Base-by-base conservation (phyloP, 1,140 invertebrate genomes). In the Araneus ventricosus region DNA sequence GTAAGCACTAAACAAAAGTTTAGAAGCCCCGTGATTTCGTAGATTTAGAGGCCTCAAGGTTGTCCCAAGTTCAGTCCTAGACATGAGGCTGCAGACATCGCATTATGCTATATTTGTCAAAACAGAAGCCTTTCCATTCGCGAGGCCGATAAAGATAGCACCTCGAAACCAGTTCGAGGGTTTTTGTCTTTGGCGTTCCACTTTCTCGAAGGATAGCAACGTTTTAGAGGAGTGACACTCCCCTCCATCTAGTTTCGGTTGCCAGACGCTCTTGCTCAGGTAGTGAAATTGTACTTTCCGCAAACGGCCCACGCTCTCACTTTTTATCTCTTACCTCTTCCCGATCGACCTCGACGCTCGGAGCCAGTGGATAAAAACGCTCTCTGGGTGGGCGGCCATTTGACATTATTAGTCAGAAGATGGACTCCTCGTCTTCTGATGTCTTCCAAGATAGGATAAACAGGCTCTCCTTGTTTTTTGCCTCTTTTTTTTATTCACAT, bases 161-260 rank as follows among this genome's bases (percentile, higher is more conserved):
- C n/a, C 4, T 34, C 30, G 70, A 75, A 75, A 75, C 70, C 70
- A 34, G 70, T 75, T 34, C 10, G 45, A 34, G 70, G 1, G 8
- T 75, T 34, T 75, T 75, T 63, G 59, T 75, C 70, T 75, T 75
- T 67, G 63, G n/a, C 20, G 70, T 37, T 75, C 70, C n/a, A 75
- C 70, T 75, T 75, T 75, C 30, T 34, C 70, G 70, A 75, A 75
- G 70, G 70, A 75, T 75, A 75, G 30, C 70, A 75, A 75, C 70
- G 70, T 75, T 37, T 34, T 34, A 17, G 8, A 27, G 30, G 30
- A 75, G 70, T 10, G 70, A 34, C 70, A 75, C 70, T 75, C 70
- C 67, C 70, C 70, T 70, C n/a, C 27, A 34, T 75, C 70, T 30
- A 75, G 70, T 75, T 75, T 75, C 17, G 27, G 27, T 70, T 34